These are phyloP conservation scores for Cantharis rufa DNA, from an alignment of 2,888 invertebrate genomes.

Conservation along the genomic window DNA sequence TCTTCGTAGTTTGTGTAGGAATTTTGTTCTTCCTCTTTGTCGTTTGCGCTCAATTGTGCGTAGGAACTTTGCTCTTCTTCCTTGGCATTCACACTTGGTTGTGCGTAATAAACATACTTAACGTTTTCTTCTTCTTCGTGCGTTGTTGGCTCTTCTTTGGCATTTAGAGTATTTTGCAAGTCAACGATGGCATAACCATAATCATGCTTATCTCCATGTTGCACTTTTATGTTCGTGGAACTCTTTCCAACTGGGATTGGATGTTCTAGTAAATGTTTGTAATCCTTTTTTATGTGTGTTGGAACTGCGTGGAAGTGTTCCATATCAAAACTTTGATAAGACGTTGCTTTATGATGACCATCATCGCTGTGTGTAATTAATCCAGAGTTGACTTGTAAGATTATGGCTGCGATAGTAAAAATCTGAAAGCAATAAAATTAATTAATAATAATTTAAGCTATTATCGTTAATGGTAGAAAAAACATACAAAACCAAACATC, in stretches of 20 bases:
- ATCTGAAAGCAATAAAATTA: constrained; percentile 6
- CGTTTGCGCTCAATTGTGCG: too few species aligned
- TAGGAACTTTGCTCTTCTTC: too few species aligned
- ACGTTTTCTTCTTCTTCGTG: background rate
- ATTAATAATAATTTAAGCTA: background rate
- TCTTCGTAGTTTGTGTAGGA: background rate
- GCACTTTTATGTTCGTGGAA: constrained; percentile 40
- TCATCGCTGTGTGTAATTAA: constrained; percentile 44
- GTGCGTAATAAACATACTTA: background rate
- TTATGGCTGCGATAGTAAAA: background rate
- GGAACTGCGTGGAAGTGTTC: constrained; percentile 74
- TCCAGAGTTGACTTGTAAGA: constrained; percentile 6
- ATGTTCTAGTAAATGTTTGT: constrained; percentile 66
- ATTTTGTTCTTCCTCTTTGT: background rate
- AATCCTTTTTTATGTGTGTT: constrained; percentile 70
- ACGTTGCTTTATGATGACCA: constrained; percentile 66
- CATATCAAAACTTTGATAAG: constrained; percentile 71
- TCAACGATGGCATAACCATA: constrained; percentile 39
- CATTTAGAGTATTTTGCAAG: constrained; percentile 1
- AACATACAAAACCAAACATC: constrained; percentile 2
- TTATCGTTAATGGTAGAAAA: background rate
- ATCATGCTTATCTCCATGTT: constrained; percentile 45
- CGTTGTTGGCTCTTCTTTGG: background rate
- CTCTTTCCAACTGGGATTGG: constrained; percentile 66
- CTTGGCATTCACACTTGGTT: background rate